Percentiles rank a stretch among this genome's conserved stretches.
These are phyloP conservation scores for Eulimnadia texana DNA, from an alignment of 1,140 invertebrate genomes.

Conservation along the genomic window DNA sequence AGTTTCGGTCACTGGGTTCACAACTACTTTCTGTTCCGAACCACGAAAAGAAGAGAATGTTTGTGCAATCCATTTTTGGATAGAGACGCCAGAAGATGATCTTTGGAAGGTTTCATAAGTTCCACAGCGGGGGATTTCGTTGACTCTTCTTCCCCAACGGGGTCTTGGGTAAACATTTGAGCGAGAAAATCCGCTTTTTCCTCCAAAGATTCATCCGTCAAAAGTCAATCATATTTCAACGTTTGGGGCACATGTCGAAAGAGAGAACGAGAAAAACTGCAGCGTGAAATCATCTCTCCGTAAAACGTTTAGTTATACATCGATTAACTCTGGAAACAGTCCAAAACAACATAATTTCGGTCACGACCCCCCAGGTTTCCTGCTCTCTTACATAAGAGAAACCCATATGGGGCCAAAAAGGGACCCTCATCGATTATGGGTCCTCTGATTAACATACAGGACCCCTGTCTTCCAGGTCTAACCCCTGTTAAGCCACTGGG, in stretches of 20 bases:
- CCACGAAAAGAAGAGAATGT: no score
- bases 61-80: no score
- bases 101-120: neutral
- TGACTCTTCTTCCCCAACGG: neutral
- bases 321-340: neutral
- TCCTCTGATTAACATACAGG: no score
- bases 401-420: no score
- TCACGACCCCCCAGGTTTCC: neutral
- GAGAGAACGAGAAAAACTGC: neutral
- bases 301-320: neutral
- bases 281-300: neutral
- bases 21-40: no score
- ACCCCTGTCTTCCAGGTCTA: no score
- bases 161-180: neutral
- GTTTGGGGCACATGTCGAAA: neutral
- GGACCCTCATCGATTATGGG: no score
- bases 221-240: neutral
- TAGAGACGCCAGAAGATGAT: no score
- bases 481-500: no score
- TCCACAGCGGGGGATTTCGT: neutral
- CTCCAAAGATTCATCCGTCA: neutral
- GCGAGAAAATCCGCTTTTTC: neutral
- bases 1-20: no score
- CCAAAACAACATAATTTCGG: neutral
- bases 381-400: no score